These are phyloP conservation scores for Pyrocoelia pectoralis DNA, from an alignment of 2,888 invertebrate species.

Conservation along the genomic window DNA sequence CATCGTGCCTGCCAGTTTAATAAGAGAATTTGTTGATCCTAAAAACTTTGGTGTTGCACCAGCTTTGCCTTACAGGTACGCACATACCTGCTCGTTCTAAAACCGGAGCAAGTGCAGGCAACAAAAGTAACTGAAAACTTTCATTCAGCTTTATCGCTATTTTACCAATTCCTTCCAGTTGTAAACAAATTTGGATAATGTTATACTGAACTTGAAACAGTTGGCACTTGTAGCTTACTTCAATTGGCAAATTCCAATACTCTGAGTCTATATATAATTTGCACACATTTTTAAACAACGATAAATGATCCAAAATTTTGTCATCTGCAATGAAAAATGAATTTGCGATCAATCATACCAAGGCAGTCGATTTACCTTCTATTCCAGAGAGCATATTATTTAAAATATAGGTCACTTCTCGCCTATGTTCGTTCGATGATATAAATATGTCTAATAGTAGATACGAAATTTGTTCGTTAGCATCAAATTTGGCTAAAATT, in stretches of 20 bases:
- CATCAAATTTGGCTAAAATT: slow-evolving; percentile 65
- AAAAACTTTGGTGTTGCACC: slow-evolving; percentile 19
- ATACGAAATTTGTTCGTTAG: slow-evolving; percentile 68
- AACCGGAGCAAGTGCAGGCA: slow-evolving; percentile 72
- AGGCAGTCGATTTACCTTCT: slow-evolving; percentile 15
- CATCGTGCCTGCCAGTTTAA: slow-evolving; percentile 69
- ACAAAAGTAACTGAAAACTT: slow-evolving; percentile 67
- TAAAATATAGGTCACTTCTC: slow-evolving; percentile 69
- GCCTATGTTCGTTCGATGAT: slow-evolving; percentile 62
- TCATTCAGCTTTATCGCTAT: slow-evolving; percentile 65
- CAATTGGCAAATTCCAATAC: slow-evolving; percentile 63
- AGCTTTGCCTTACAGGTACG: not conserved
- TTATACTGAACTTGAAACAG: slow-evolving; percentile 67
- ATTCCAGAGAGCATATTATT: slow-evolving; percentile 58
- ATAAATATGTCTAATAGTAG: slow-evolving; percentile 67
- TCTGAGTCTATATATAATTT: slow-evolving; percentile 62
- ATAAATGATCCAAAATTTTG: not conserved
- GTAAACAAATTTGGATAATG: slow-evolving; percentile 71
- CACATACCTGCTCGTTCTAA: slow-evolving; percentile 73
- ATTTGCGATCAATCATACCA: not conserved
- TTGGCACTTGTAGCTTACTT: slow-evolving; percentile 43
- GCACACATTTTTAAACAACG: slow-evolving; percentile 39
- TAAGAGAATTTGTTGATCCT: slow-evolving; percentile 72
- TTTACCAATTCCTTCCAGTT: slow-evolving; percentile 74
- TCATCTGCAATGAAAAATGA: not conserved